Evolutionary conservation across 2,888 invertebrate species (phyloP).

Genomic region (Pyralis farinalis): DNA sequence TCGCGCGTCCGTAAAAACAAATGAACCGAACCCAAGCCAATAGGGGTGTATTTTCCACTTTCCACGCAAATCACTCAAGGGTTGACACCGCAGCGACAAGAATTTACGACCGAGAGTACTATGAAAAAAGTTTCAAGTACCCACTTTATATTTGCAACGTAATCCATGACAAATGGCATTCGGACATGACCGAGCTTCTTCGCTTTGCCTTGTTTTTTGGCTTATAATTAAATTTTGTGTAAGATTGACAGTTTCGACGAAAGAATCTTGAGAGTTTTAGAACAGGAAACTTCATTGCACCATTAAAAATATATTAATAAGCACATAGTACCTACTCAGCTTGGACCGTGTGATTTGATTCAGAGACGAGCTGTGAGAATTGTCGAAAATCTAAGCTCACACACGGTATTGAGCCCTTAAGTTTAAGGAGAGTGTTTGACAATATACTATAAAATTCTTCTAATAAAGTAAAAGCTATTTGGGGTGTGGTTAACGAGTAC

Average conservation of each 20-base stretch:
- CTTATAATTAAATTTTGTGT: slow-evolving; percentile 6
- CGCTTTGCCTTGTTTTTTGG: slow-evolving; percentile 2
- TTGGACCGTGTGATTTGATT: too few relatives aligned
- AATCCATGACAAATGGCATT: slow-evolving; percentile 51
- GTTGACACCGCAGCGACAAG: slow-evolving; percentile 36
- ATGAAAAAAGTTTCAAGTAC: slow-evolving; percentile 46
- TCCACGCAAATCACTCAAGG: slow-evolving; percentile 40
- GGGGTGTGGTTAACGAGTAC: too few relatives aligned
- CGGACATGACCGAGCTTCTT: slow-evolving; percentile 37
- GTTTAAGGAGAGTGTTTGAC: too few relatives aligned
- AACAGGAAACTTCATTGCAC: too few relatives aligned
- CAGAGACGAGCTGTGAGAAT: too few relatives aligned
- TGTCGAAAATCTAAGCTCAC: too few relatives aligned
- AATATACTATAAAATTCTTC: too few relatives aligned
- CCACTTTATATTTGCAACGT: slow-evolving; percentile 51
- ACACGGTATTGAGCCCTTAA: too few relatives aligned
- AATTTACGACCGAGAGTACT: slow-evolving; percentile 37
- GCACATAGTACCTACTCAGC: too few relatives aligned
- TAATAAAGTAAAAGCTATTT: too few relatives aligned
- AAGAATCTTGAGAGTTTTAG: too few relatives aligned
- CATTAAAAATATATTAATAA: too few relatives aligned
- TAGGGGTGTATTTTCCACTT: slow-evolving; percentile 3
- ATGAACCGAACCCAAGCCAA: slow-evolving; percentile 5
- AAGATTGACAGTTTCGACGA: slow-evolving; percentile 10
- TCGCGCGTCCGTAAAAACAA: slow-evolving; percentile 4